phyloP scores from a whole-genome alignment of 2,888 invertebrate genomes.

The Eurytoma adleriae region DNA sequence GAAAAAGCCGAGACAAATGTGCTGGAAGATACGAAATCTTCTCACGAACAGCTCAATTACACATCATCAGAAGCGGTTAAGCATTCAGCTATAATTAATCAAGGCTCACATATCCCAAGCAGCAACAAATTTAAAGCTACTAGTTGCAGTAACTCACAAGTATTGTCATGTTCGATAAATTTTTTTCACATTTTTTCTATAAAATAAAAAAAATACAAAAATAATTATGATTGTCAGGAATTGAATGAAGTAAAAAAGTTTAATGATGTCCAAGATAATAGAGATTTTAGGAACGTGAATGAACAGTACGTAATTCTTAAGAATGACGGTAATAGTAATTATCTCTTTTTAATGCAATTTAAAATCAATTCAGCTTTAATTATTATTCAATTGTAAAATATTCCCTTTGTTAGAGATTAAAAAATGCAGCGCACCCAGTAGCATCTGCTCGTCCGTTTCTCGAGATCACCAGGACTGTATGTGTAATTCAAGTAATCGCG shows the following conservation, averaged over 20 bases:
- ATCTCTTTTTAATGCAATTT: no score
- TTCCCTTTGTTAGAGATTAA: not conserved
- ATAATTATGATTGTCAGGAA: not conserved
- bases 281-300: no score
- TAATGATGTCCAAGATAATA: no score
- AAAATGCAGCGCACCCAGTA: not conserved
- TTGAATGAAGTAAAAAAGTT: no score
- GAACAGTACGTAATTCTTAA: no score
- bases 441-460: not conserved
- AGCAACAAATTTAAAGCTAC: not conserved
- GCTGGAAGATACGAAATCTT: not conserved
- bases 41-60: not conserved
- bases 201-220: not conserved
- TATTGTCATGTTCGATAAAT: not conserved
- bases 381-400: not conserved
- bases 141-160: slow-evolving; percentile 3
- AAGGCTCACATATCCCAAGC: no score
- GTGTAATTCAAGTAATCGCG: not conserved
- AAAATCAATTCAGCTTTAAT: not conserved
- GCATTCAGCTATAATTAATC: not conserved
- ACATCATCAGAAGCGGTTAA: not conserved
- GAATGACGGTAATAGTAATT: no score
- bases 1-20: not conserved
- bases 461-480: not conserved
- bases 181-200: not conserved